Evolutionary conservation across 2,113 vertebrate genomes (phyloP), one percentile per base, ranked within the genome.

Genomic region (Cryptotis parvus): DNA sequence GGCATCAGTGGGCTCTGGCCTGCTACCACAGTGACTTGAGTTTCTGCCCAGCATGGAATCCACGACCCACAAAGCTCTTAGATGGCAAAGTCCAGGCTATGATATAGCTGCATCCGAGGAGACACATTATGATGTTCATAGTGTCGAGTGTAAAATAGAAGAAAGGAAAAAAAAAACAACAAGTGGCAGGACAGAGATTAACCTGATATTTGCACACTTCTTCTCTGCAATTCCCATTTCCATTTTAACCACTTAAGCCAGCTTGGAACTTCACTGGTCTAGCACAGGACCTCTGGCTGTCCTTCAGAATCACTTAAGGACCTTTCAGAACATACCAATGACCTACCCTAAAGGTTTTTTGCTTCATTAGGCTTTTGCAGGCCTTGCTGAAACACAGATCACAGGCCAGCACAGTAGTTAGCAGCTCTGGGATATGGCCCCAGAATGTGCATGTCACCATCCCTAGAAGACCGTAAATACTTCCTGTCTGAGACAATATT

Each of bases 391-490:
- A 85, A 39, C 11, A 77, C 49, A 74, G 20, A n/a, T n/a, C n/a
- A 0, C 39, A 12, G 29, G 9, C 14, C 43, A 3, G 1, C 6
- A 2, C 4, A 5, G 6, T 9, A 26, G 9, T 33, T 16, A 58
- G 58, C 26, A 77, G 26, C 24, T 31, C 20, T 24, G 2, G 39
- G 2, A 58, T 14, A 9, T 24, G 43, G 27, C 11, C 33, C 35
- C 39, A n/a, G 52, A 58, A 22, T 24, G 9, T 83, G 33, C 20
- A 29, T 29, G 29, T 26, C 14, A 41, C n/a, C 39, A 0, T 24
- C 12, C 9, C 6, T 11, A 81, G 31, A 11, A 58, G n/a, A 9
- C 31, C 33, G 45, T 49, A 49, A n/a, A 27, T n/a, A 16, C 4
- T 66, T 73, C 55, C 12, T 14, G 33, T 22, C 74, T 27, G 9